Conservation (phyloP, 2,797 vertebrate genomes). For the Phoebastria nigripes region DNA sequence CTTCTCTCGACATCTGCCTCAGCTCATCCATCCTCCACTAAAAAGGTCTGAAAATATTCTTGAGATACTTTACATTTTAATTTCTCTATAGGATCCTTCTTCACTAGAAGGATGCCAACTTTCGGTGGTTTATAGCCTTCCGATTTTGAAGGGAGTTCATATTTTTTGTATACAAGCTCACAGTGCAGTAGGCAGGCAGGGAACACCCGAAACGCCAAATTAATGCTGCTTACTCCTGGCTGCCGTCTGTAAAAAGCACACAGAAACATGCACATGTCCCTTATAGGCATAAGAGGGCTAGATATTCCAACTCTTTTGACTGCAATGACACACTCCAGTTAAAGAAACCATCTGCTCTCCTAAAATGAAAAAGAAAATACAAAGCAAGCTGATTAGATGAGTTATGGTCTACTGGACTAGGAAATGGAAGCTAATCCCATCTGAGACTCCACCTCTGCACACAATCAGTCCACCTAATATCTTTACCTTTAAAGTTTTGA, state of each 20-base stretch:
- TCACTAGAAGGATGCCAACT: background rate
- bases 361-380: background rate
- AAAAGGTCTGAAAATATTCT: background rate
- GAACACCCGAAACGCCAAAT: background rate
- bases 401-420: background rate
- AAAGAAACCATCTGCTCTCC: background rate
- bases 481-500: background rate
- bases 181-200: background rate
- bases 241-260: background rate
- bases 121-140: background rate
- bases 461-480: background rate
- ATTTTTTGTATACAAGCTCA: background rate
- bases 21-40: background rate
- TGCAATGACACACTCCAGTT: background rate
- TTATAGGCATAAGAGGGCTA: background rate
- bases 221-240: background rate
- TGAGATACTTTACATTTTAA: constrained; percentile 1
- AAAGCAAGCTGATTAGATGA: background rate
- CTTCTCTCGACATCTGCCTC: constrained; percentile 47
- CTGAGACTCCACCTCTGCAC: background rate
- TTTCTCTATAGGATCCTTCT: background rate
- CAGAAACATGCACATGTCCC: background rate
- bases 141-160: background rate
- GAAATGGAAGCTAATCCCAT: background rate
- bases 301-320: background rate